phyloP scores from a whole-genome alignment of 2,113 vertebrate species.

The Limnothrissa miodon region DNA sequence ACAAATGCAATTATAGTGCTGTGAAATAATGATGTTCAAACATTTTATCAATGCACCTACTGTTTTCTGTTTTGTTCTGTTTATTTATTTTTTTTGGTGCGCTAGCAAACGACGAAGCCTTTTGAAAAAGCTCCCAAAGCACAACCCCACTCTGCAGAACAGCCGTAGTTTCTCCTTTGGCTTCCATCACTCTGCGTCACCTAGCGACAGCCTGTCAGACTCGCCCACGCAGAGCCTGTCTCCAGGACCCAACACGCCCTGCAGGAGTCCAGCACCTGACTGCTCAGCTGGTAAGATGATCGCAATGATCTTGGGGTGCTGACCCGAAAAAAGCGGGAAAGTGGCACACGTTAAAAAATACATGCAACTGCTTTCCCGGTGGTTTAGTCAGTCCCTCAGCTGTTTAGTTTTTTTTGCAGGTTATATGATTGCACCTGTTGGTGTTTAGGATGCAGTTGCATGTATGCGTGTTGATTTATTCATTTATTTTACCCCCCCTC shows the following conservation, averaged over 20 bases:
- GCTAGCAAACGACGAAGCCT: slow-evolving; percentile 75
- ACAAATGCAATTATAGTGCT: background rate
- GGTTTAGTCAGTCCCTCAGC: background rate
- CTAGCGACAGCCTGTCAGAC: slow-evolving; percentile 88
- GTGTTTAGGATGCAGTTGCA: background rate
- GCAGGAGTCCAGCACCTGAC: slow-evolving; percentile 82
- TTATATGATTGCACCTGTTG: background rate
- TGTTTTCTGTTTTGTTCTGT: background rate
- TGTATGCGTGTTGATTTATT: background rate
- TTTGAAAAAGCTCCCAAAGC: slow-evolving; percentile 90
- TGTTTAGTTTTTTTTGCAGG: background rate
- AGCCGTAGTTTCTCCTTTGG: slow-evolving; percentile 92
- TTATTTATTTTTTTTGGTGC: background rate
- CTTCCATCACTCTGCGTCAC: slow-evolving; percentile 85
- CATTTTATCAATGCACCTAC: background rate
- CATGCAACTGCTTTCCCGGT: background rate
- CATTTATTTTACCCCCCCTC: slow-evolving; percentile 10
- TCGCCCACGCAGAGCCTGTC: slow-evolving; percentile 90
- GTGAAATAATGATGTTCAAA: background rate
- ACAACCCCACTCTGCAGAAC: slow-evolving; percentile 79
- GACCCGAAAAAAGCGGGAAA: background rate
- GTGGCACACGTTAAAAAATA: background rate
- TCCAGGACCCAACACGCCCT: slow-evolving; percentile 79
- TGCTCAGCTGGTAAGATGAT: slow-evolving; percentile 73
- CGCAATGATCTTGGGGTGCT: background rate